These are phyloP conservation scores for Microtus montanus DNA, from an alignment of 2,113 vertebrate genomes.

Conservation along the genomic window DNA sequence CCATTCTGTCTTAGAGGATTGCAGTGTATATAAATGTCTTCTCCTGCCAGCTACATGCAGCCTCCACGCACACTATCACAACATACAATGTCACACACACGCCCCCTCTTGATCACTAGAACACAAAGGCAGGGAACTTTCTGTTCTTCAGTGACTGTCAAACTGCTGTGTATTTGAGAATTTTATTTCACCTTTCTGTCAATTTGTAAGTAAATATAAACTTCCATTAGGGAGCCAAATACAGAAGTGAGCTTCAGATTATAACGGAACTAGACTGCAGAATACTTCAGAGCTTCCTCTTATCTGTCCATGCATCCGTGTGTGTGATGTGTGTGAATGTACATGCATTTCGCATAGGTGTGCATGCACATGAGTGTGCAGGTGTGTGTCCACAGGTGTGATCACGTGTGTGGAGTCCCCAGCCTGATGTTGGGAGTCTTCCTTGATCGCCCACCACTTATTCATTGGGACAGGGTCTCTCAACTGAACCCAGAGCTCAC, in stretches of 20 bases:
- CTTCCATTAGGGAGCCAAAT: background rate
- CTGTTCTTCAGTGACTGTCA: background rate
- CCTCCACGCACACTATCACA: rapidly evolving
- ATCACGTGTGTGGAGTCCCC: background rate
- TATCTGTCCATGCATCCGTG: background rate
- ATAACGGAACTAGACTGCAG: background rate
- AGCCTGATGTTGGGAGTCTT: background rate
- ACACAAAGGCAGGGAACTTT: background rate
- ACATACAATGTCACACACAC: rapidly evolving
- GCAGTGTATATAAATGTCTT: background rate
- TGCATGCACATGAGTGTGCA: background rate
- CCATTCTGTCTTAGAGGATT: background rate
- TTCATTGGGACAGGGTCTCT: background rate
- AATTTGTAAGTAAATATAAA: background rate
- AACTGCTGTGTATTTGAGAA: background rate
- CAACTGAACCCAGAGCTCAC: background rate
- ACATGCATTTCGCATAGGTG: background rate
- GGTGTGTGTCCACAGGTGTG: background rate
- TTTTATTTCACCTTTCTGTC: background rate
- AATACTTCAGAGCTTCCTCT: background rate
- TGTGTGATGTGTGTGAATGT: background rate
- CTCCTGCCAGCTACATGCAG: background rate
- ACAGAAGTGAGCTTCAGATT: background rate
- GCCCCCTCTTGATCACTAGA: background rate
- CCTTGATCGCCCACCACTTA: too few relatives aligned